Evolutionary conservation across 1,140 invertebrate genomes (phyloP).

Genomic region (Drosophila dunni): DNA sequence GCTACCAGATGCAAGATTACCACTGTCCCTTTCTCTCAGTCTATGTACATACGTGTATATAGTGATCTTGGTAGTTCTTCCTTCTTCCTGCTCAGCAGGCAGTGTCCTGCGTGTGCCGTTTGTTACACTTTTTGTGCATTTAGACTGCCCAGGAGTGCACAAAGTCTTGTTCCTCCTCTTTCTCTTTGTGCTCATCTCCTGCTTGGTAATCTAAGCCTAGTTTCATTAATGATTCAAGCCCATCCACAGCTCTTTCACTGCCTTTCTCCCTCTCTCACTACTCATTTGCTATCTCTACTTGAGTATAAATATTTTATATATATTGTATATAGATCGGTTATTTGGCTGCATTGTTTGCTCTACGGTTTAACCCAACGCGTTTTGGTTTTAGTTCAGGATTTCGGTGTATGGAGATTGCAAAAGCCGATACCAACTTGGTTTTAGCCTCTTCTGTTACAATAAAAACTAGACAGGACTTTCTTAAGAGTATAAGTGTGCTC

Average conservation of each 20-base stretch:
- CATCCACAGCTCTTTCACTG: conserved; percentile 30
- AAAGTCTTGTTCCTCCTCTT: background rate
- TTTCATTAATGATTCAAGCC: conserved; percentile 78
- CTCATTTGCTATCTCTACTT: conserved; percentile 16
- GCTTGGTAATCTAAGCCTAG: conserved; percentile 57
- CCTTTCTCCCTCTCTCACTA: conserved; percentile 26
- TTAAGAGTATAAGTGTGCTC: background rate
- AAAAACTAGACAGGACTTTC: background rate
- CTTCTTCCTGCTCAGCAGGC: conserved; percentile 37
- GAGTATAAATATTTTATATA: conserved; percentile 76
- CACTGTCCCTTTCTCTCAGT: conserved; percentile 8
- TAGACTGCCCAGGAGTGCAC: conserved; percentile 50
- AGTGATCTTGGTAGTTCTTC: background rate
- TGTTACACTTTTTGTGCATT: conserved; percentile 74
- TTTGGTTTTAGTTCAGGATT: conserved; percentile 25
- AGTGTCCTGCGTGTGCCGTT: conserved; percentile 67
- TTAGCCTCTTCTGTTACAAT: background rate
- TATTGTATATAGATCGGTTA: conserved; percentile 56
- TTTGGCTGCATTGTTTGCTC: conserved; percentile 50
- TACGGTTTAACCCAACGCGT: conserved; percentile 51
- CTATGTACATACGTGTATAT: background rate
- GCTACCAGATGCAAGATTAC: conserved; percentile 70
- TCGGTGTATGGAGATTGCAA: conserved; percentile 1
- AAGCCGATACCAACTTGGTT: conserved; percentile 14
- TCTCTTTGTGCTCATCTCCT: conserved; percentile 18